Evolutionary conservation across 2,888 invertebrate species (phyloP), one percentile per base, ranked within the genome.

Genomic region (Notodonta dromedarius): DNA sequence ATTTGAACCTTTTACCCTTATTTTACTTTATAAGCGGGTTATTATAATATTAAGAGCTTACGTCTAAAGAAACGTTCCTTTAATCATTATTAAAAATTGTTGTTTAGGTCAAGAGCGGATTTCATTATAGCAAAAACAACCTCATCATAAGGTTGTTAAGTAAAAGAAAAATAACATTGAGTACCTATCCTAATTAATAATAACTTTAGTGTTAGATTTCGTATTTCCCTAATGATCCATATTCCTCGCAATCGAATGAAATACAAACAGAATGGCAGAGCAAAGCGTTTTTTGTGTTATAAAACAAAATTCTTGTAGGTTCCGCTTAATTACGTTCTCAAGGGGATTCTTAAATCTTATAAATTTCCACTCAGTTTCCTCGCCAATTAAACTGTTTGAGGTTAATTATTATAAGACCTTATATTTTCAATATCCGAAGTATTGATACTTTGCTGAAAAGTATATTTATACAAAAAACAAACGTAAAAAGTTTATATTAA

Each of bases 191-290:
- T 48, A n/a, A 48, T 48, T 48, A 48, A n/a, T n/a, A n/a, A n/a
- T 14, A 48, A 5, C 14, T 48, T n/a, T 35, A 24, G 14, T 40
- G 14, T 39, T 44, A 56, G 51, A 24, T 44, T 14, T 4, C 51
- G 16, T 35, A 57, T 59, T 59, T 62, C 60, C 62, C 60, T 59
- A 65, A 63, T 65, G 66, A 58, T 61, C 60, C 61, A 63, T 58
- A 71, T 69, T 40, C 58, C 13, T 32, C 57, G 14, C 65, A 73
- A 69, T 70, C 70, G 68, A 65, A 50, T 24, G 61, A 71, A 66
- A 67, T 53, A 55, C 64, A 73, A 78, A 77, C 60, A 65, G 57
- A 66, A 65, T 42, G 60, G 60, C 52, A 66, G 73, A 78, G 67
- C 64, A 63, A 71, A 70, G 67, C 61, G 40, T 46, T 62, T 54